Base-by-base conservation (phyloP, 2,797 vertebrate species). In the Denticeps clupeoides region DNA sequence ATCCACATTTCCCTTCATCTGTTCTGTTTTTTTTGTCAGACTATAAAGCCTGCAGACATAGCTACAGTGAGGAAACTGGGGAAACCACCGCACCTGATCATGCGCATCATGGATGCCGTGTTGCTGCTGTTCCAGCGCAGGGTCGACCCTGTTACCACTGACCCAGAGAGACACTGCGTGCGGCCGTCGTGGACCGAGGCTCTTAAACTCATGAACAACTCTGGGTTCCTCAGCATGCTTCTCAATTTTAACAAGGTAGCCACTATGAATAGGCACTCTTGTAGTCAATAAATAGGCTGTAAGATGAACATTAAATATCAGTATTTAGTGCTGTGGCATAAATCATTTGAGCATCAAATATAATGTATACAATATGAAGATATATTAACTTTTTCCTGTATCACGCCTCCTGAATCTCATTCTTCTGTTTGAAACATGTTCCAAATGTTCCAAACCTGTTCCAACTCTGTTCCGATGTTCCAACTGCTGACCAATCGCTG, bases 31-130 rank as follows among this genome's bases (percentile, higher is more conserved):
- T 58, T 52, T 27, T 65, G n/a, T n/a, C n/a, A 90, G 88, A 90
- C 88, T 15, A 87, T 90, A 47, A 90, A 87, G 59, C 88, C 87
- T 1, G 69, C 80, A 1, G 88, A 90, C 62, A 89, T 90, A 7
- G 84, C 86, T 54, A 89, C 88, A 1, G 87, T 90, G 55, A 81
- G 88, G 60, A 90, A 89, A 61, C 70, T 90, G 59, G 82, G 86
- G 45, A 87, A 87, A 58, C 88, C 88, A 33, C 88, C 88, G 44
- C 87, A 88, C 45, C 77, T 90, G 64, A 89, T 90, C 73, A 89
- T 90, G 88, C 68, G 85, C 61, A 90, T 90, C 70, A 90, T 90
- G 88, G 88, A 90, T 54, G 84, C 79, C 0, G 87, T 87, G 10
- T 67, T 90, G 53, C 80, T 90, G 64, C 73, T 90, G 13, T 88